Base-by-base conservation (phyloP, 2,113 vertebrate species). In the Vombatus ursinus region DNA sequence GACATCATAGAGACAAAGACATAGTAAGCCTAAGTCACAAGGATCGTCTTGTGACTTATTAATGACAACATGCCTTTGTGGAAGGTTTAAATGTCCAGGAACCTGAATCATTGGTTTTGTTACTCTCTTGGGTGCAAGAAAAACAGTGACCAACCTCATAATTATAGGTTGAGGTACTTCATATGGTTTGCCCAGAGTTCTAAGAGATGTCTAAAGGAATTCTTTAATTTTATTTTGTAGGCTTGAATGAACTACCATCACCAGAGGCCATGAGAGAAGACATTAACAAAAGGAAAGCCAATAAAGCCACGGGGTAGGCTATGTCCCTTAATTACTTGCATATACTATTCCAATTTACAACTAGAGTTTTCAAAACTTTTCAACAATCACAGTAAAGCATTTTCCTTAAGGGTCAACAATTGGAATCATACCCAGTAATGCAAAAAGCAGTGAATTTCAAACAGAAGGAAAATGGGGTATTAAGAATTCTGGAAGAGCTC, bases 231-330 rank as follows among this genome's bases (percentile, higher is more conserved):
- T 96, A 5, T 97, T 91, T 97, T 92, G 61, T n/a, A 99, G 98
- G 98, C 52, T 53, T 97, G 0, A 97, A 93, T 84, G 94, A 26
- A 9, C 77, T 99, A 96, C 98, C 98, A 44, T 95, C 98, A 49
- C 89, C 50, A 48, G 94, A 96, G 89, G 77, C 95, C 84, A 99
- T 98, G 98, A 96, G 97, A 61, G 89, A 97, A 11, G 98, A 99
- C 95, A 97, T 98, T 47, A 97, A 97, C 0, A 84, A 96, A 91
- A 96, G 84, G 26, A 98, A 98, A 93, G 93, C 98, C 97, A 98
- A 96, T 52, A 96, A 95, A 91, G 95, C 50, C 26, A 1, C 52
- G 57, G 98, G 98, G 98, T 99, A 97, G 97, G 97, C 52, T 24
- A 0, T 23, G 61, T 54, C 37, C 22, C 0, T 2, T 91, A 92